Evolutionary conservation across 2,888 invertebrate species (phyloP).

Genomic region (Rhynchonema sp.): DNA sequence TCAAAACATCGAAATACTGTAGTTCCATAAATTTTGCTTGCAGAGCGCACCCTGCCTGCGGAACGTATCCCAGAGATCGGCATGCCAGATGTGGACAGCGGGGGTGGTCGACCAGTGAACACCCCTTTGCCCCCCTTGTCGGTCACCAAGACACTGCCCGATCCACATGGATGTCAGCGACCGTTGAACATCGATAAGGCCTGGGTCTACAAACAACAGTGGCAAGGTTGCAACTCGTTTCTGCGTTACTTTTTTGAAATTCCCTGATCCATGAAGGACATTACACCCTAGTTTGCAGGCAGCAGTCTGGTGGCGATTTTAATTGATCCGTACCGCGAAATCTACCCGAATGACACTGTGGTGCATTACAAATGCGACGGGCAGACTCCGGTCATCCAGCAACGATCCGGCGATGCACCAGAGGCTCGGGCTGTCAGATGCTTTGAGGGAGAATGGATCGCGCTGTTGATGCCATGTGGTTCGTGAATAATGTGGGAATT

Average conservation of each 20-base stretch:
- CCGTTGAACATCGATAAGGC: constrained; percentile 6
- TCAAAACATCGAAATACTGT: too few species aligned
- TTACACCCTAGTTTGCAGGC: background rate
- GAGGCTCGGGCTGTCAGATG: constrained; percentile 21
- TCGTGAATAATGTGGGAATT: too few species aligned
- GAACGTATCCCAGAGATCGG: too few species aligned
- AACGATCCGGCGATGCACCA: background rate
- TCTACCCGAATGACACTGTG: constrained; percentile 24
- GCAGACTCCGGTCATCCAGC: too few species aligned
- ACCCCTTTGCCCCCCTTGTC: too few species aligned
- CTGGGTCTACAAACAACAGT: constrained; percentile 6
- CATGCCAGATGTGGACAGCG: too few species aligned
- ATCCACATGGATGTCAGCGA: constrained; percentile 4
- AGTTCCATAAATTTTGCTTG: too few species aligned
- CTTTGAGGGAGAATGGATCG: constrained; percentile 22
- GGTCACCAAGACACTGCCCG: background rate
- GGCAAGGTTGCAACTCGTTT: too few species aligned
- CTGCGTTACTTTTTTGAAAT: too few species aligned
- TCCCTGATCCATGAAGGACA: too few species aligned
- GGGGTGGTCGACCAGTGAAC: too few species aligned
- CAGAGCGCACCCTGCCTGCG: too few species aligned
- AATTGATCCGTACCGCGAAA: constrained; percentile 6
- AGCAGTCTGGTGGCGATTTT: constrained; percentile 1
- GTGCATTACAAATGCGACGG: constrained; percentile 19
- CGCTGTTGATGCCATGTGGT: constrained; percentile 19